A percentile compares a stretch with the other conserved stretches of the same genome.
Conservation (phyloP, 2,888 invertebrate species). For the Isotomurus palustris region DNA sequence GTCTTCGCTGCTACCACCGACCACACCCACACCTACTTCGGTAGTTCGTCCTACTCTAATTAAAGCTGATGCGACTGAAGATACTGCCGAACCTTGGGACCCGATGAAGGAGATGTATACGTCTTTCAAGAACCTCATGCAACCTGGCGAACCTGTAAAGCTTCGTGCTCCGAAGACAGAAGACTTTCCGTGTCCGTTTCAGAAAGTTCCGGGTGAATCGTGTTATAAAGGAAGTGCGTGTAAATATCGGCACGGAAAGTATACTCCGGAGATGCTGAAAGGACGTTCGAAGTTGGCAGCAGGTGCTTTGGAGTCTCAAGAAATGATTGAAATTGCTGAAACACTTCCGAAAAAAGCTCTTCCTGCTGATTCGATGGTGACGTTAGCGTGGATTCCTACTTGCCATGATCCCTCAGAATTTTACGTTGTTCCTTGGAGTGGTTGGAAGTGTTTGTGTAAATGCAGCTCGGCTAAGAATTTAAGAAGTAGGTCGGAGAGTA, state of each 20-base stretch:
- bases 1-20: no score
- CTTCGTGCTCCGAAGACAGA: background rate
- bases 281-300: constrained; percentile 17
- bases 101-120: constrained; percentile 12
- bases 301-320: background rate
- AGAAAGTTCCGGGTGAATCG: constrained; percentile 1
- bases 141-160: background rate
- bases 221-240: constrained; percentile 14
- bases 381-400: constrained; percentile 12
- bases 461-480: background rate
- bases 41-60: no score
- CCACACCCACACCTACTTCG: no score
- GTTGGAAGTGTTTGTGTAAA: constrained; percentile 28
- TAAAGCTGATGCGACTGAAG: no score
- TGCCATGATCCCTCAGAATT: constrained; percentile 18
- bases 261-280: constrained; percentile 10
- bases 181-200: constrained; percentile 14
- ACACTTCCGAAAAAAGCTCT: constrained; percentile 17
- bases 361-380: constrained; percentile 17
- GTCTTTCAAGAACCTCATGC: background rate
- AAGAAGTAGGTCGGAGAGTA: no score
- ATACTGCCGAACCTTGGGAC: constrained; percentile 6
- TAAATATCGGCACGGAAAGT: constrained; percentile 10
- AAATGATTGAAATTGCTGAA: background rate
- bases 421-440: constrained; percentile 22